phyloP scores from a whole-genome alignment of 2,113 vertebrate species.

The Apistogramma diplotaenia region DNA sequence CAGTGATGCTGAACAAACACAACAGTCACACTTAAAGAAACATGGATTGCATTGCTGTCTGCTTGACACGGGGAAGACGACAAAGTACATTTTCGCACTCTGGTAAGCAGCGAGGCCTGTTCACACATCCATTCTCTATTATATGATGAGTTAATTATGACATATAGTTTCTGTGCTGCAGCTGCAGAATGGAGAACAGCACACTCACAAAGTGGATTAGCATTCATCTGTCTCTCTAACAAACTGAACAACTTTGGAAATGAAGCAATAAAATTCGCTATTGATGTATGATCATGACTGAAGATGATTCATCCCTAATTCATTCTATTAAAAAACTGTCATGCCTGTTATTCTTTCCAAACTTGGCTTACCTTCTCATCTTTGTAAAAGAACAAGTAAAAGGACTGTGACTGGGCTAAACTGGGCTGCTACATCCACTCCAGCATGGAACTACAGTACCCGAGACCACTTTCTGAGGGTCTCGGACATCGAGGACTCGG shows the following conservation, averaged over 20 bases:
- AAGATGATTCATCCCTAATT: background rate
- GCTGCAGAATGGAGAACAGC: background rate
- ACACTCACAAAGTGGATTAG: background rate
- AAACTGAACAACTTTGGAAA: background rate
- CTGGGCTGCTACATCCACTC: no score
- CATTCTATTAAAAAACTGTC: background rate
- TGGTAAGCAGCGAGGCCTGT: conserved; percentile 2
- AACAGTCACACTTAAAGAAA: conserved; percentile 20
- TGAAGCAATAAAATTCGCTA: background rate
- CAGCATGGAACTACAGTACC: no score
- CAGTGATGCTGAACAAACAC: conserved; percentile 13
- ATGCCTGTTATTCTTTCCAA: no score
- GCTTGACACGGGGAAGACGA: conserved; percentile 4
- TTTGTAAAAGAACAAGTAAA: no score
- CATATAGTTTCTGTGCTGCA: background rate
- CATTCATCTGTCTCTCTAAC: background rate
- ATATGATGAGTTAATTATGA: conserved; percentile 4
- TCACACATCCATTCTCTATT: conserved; percentile 12
- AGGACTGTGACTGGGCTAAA: no score
- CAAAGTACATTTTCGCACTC: conserved; percentile 32
- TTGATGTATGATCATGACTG: background rate
- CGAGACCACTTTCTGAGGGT: no score
- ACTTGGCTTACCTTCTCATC: no score
- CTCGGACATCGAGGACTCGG: no score
- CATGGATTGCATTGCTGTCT: background rate